Evolutionary conservation across 1,140 invertebrate species (phyloP).

Genomic region (Drosophila mojavensis): DNA sequence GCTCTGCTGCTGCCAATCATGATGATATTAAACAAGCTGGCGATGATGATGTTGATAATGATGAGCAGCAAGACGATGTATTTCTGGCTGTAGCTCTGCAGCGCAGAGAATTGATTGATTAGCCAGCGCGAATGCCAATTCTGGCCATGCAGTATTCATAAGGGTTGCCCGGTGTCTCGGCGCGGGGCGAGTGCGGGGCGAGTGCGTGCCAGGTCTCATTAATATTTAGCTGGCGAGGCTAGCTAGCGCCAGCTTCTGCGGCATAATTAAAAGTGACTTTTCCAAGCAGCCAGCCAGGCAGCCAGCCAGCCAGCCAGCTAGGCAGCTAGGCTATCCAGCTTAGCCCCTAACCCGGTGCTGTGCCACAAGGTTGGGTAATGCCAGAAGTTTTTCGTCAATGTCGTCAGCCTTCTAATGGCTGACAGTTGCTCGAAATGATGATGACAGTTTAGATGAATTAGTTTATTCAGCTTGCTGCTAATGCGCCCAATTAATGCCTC

Average conservation of each 20-base stretch:
- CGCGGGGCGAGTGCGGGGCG: conserved; percentile 12
- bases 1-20: conserved; percentile 1
- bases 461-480: conserved; percentile 65
- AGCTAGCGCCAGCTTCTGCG: conserved; percentile 20
- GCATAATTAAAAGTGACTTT: conserved; percentile 82
- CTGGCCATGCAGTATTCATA: conserved; percentile 72
- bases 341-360: conserved; percentile 6
- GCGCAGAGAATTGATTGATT: conserved; percentile 71
- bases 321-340: conserved; percentile 1
- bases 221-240: conserved; percentile 59
- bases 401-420: conserved; percentile 60
- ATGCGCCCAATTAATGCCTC: conserved; percentile 74
- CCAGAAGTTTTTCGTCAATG: conserved; percentile 77
- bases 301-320: conserved; percentile 1
- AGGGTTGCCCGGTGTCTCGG: conserved; percentile 53
- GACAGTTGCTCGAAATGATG: conserved; percentile 81
- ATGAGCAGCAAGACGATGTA: conserved; percentile 19
- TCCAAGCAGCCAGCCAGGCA: conserved; percentile 40
- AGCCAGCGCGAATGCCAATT: conserved; percentile 37
- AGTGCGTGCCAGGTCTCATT: conserved; percentile 64
- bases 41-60: not conserved
- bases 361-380: conserved; percentile 60
- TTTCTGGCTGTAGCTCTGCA: conserved; percentile 1
- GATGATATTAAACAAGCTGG: not conserved
- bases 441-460: conserved; percentile 82